Conservation (phyloP, 2,797 vertebrate species). For the Melanotaenia maccullochi region DNA sequence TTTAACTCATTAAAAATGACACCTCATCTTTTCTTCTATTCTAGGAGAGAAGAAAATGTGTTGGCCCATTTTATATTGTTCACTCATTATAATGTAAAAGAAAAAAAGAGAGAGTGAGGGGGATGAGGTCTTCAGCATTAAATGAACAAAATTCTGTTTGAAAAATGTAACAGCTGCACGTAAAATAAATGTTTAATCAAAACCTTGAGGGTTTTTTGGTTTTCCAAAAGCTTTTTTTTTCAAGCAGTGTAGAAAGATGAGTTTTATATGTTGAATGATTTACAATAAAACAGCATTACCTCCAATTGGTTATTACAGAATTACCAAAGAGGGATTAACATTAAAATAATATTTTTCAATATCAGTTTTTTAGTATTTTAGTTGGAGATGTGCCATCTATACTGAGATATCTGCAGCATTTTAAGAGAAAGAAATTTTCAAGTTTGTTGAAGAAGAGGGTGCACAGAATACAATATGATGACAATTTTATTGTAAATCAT, state of each 20-base stretch:
- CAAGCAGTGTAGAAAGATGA: background rate
- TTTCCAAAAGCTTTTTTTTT: slow-evolving; percentile 6
- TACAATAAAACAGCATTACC: background rate
- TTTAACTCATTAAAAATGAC: slow-evolving; percentile 56
- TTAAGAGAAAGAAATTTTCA: background rate
- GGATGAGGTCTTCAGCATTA: slow-evolving; percentile 39
- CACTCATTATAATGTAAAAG: slow-evolving; percentile 28
- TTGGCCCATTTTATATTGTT: slow-evolving; percentile 39
- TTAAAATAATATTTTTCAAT: background rate
- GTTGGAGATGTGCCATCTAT: background rate
- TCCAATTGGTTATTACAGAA: background rate
- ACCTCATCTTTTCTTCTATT: slow-evolving; percentile 37
- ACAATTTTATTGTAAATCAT: slow-evolving; percentile 38
- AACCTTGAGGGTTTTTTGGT: slow-evolving; percentile 13
- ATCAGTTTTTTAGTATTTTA: background rate
- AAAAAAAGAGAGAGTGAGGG: slow-evolving; percentile 5
- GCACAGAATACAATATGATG: slow-evolving; percentile 9
- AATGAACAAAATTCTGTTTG: slow-evolving; percentile 40
- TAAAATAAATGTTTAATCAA: slow-evolving; percentile 9
- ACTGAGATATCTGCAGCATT: background rate
- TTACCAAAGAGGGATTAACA: too few species aligned
- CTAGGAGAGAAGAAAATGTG: slow-evolving; percentile 10
- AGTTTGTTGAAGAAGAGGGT: background rate
- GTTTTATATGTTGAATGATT: too few species aligned
- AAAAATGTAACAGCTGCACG: slow-evolving; percentile 26